Percentiles rank a stretch among this genome's conserved stretches.
Evolutionary conservation across 2,797 vertebrate genomes (phyloP).

Genomic region (Mus caroli): DNA sequence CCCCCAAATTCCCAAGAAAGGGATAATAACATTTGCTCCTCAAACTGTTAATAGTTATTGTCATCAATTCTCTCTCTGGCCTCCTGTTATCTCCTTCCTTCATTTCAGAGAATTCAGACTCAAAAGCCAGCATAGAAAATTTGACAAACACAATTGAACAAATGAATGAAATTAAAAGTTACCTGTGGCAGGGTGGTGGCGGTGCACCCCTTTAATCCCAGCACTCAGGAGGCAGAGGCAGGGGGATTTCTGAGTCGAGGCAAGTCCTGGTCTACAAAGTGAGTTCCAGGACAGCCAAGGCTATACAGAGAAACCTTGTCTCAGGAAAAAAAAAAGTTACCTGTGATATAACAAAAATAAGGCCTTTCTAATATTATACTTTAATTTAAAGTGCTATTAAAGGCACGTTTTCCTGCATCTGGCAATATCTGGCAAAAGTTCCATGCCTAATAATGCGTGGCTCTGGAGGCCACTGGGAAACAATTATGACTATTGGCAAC

Average conservation of each 20-base stretch:
- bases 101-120: not conserved
- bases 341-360: not conserved
- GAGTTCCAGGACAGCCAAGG: too few relatives aligned
- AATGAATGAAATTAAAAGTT: slow-evolving; percentile 3
- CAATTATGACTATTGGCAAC: not conserved
- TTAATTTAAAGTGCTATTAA: slow-evolving; percentile 38
- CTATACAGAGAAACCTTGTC: too few relatives aligned
- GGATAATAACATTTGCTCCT: not conserved
- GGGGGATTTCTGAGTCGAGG: too few relatives aligned
- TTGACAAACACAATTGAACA: not conserved
- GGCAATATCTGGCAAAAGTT: not conserved
- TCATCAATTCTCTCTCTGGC: not conserved
- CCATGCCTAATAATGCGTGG: not conserved
- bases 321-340: not conserved
- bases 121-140: not conserved
- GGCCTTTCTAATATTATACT: not conserved
- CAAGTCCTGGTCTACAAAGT: too few relatives aligned
- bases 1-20: slow-evolving; percentile 15
- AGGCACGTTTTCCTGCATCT: not conserved
- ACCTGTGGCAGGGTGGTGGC: too few relatives aligned
- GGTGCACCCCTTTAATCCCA: too few relatives aligned
- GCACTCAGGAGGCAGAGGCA: too few relatives aligned
- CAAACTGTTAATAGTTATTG: not conserved
- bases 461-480: not conserved
- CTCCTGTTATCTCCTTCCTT: not conserved